A percentile compares a stretch with the other conserved stretches of the same genome.
phyloP scores from a whole-genome alignment of 2,888 invertebrate genomes.

The Allygus modestus region DNA sequence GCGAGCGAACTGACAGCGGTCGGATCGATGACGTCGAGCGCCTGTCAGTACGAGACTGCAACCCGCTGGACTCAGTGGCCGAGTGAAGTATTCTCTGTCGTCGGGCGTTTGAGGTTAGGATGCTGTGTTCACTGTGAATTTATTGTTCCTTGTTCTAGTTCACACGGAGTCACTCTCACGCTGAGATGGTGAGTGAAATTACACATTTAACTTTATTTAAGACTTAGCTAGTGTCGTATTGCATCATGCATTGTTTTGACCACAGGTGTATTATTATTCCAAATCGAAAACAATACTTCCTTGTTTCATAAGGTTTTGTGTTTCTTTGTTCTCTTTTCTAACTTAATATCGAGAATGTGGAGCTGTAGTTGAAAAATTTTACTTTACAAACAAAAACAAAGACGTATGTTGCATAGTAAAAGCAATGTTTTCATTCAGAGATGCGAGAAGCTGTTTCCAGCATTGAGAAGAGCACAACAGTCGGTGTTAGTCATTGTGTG shows the following conservation, averaged over 20 bases:
- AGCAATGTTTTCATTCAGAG: no score
- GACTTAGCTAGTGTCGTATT: background rate
- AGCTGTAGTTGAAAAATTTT: no score
- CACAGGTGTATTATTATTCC: background rate
- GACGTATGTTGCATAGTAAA: no score
- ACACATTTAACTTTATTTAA: background rate
- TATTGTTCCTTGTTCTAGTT: conserved; percentile 25
- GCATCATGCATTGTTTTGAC: background rate
- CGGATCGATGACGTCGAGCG: background rate
- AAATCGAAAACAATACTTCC: background rate
- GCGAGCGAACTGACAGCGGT: background rate
- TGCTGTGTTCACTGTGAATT: conserved; percentile 16
- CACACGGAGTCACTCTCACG: background rate
- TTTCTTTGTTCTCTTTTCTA: background rate
- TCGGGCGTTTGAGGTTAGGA: conserved; percentile 35
- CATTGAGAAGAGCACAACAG: no score
- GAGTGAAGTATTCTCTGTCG: background rate
- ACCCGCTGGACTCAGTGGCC: conserved; percentile 16
- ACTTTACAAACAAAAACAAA: no score
- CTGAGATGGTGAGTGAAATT: conserved; percentile 5
- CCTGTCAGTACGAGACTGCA: conserved; percentile 2
- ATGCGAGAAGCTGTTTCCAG: no score
- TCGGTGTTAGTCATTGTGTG: no score
- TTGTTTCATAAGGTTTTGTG: background rate
- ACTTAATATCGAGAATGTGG: background rate